Base-by-base conservation (phyloP, 2,113 vertebrate species). In the Thymallus thymallus region DNA sequence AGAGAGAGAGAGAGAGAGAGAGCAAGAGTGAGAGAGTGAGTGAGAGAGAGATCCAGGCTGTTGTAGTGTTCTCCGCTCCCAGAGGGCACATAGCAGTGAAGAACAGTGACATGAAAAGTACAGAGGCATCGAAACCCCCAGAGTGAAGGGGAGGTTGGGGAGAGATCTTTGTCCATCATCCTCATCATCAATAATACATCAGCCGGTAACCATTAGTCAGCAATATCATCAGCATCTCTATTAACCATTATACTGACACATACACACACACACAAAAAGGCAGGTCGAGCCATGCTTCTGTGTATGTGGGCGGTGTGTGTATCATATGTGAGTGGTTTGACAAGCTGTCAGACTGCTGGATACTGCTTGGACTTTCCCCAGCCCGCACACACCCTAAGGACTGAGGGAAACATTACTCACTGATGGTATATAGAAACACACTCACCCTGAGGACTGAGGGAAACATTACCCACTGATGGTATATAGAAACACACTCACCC, bases 91-190 rank as follows among this genome's bases (percentile, higher is more conserved):
- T 63, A 46, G 23, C 23, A n/a, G 22, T n/a, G 61, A 23, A 72
- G 29, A 66, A 58, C 73, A 64, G 71, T n/a, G 23, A 29, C 68
- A 71, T 71, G 13, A 9, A 48, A 69, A n/a, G 58, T 65, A 29
- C 14, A 70, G 12, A 73, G 60, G 41, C 30, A 48, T 14, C 23
- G 70, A 62, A 62, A 64, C 32, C 20, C 3, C 9, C 9, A 35
- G 18, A 6, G 10, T 5, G 6, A 14, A 30, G 30, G 64, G 30
- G 30, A 32, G 29, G 18, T 26, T 13, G 64, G 64, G 22, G 63
- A n/a, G 29, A 16, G 58, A 41, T 6, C 46, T 48, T 48, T 16
- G 4, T 4, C 46, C 41, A 5, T 14, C 46, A 6, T 20, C 51
- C 2, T 56, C 51, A 22, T n/a, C 14, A 58, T 20, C n/a, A 23